Conservation (phyloP, 2,888 invertebrate genomes). For the Nemurella pictetii region DNA sequence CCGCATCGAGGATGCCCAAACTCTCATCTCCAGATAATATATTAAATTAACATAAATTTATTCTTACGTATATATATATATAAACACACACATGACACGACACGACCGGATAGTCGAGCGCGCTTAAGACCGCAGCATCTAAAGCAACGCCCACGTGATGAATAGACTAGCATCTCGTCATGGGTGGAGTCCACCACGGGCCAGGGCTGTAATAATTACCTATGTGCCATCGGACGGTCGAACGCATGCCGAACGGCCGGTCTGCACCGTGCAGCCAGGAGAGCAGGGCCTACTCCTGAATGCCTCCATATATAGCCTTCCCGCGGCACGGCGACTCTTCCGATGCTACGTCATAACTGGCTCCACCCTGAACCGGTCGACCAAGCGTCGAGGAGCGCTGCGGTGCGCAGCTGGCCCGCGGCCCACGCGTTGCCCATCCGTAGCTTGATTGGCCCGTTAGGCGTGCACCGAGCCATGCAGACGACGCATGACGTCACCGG, state of each 20-base stretch:
- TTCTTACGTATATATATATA: background rate
- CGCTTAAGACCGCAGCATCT: conserved; percentile 7
- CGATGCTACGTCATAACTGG: no score
- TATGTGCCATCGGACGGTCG: no score
- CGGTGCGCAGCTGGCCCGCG: background rate
- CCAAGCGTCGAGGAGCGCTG: background rate
- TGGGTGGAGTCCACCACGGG: conserved; percentile 38
- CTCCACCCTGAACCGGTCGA: no score
- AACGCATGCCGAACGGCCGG: no score
- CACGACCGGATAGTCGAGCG: no score
- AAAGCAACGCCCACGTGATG: background rate
- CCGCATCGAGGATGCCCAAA: no score
- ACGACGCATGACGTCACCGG: background rate
- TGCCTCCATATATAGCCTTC: conserved; percentile 41
- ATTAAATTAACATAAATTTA: conserved; percentile 38
- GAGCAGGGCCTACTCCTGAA: conserved; percentile 26
- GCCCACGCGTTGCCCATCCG: background rate
- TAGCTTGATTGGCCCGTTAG: background rate
- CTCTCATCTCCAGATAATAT: no score
- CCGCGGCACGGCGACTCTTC: background rate
- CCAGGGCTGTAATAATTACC: conserved; percentile 36
- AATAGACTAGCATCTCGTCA: background rate
- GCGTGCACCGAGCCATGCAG: background rate
- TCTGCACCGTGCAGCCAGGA: no score
- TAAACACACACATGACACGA: no score